Conservation (phyloP, 2,113 vertebrate genomes). For the Phoxinus phoxinus region DNA sequence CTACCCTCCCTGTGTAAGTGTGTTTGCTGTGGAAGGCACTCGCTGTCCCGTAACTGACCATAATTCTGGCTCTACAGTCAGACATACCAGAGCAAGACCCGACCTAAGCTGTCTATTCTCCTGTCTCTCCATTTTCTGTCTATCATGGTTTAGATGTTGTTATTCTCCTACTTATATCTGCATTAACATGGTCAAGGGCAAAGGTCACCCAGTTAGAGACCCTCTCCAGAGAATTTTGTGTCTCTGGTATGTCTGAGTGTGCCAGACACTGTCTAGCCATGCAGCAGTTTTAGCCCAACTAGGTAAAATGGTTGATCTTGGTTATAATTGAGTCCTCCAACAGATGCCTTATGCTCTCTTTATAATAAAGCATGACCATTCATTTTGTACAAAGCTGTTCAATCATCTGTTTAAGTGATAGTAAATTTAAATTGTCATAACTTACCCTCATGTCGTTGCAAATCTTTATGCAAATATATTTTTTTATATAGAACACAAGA, state of each 20-base stretch:
- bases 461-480: background rate
- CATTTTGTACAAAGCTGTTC: background rate
- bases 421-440: background rate
- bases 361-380: background rate
- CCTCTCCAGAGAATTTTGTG: conserved; percentile 10
- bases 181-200: conserved; percentile 8
- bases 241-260: conserved; percentile 20
- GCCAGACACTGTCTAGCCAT: conserved; percentile 4
- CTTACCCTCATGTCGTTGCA: background rate
- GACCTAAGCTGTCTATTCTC: conserved; percentile 14
- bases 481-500: background rate
- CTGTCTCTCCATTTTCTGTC: background rate
- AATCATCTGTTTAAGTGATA: background rate
- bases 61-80: conserved; percentile 50
- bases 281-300: conserved; percentile 37
- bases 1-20: background rate
- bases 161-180: background rate
- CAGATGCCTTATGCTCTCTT: background rate
- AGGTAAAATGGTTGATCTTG: conserved; percentile 45
- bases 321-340: background rate
- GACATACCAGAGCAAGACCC: conserved; percentile 52
- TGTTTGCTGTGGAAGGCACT: conserved; percentile 35
- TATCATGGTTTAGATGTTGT: conserved; percentile 3
- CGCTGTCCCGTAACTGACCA: conserved; percentile 35
- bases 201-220: conserved; percentile 32